Evolutionary conservation across 2,888 invertebrate species (phyloP).

Genomic region (Drosophila stalkeri): DNA sequence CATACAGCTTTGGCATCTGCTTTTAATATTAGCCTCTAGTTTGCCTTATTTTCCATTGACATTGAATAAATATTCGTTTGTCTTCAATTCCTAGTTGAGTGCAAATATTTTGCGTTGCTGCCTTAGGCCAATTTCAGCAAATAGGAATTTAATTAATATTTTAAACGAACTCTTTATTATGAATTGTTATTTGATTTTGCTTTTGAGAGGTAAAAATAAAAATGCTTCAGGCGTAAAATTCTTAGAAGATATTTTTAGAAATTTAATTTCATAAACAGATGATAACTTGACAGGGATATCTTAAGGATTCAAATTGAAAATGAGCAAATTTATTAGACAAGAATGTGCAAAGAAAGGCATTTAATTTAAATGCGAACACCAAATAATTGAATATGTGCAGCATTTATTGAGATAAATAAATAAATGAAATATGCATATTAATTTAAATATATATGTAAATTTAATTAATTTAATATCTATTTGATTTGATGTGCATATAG

Average conservation of each 20-base stretch:
- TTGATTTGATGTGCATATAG: no score
- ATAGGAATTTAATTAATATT: conserved; percentile 11
- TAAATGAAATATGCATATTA: no score
- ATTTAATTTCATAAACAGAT: not conserved
- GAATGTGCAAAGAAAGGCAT: not conserved
- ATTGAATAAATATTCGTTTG: not conserved
- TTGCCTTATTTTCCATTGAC: not conserved
- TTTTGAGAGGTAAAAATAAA: not conserved
- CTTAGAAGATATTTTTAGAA: not conserved
- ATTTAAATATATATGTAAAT: no score
- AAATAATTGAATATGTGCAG: no score
- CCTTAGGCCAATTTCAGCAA: not conserved
- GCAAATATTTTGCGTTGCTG: conserved; percentile 1
- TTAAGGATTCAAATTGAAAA: not conserved
- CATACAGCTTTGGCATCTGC: not conserved
- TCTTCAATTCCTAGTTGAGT: not conserved
- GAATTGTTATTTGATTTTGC: conserved; percentile 6
- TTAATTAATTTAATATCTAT: no score
- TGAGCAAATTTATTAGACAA: not conserved
- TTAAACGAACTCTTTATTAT: not conserved
- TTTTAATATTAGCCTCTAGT: not conserved
- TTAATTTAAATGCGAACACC: no score
- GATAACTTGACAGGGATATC: not conserved
- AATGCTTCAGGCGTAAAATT: not conserved
- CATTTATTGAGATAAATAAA: no score